Evolutionary conservation across 2,113 vertebrate species (phyloP), one percentile per base, ranked within the genome.

Genomic region (Lynx canadensis): DNA sequence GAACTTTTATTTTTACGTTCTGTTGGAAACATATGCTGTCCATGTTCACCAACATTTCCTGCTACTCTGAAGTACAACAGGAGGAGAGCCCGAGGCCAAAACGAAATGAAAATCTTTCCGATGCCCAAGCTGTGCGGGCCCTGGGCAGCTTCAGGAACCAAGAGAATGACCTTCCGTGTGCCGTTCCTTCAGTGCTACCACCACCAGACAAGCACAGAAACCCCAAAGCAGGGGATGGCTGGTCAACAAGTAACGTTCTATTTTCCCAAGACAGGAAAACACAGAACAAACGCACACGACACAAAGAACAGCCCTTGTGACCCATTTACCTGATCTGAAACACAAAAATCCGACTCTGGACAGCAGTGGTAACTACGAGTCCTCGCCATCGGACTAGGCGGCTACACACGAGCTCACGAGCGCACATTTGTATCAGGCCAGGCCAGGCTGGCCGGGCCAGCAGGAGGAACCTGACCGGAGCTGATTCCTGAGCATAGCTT

Each of bases 401-500:
- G 14, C 31, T 19, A 15, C 27, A 50, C 0, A 2, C 15, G 23
- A 57, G 31, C 25, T 60, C 36, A 25, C 14, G 13, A 78, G 60
- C 1, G 15, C 41, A 68, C 10, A 27, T 76, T 0, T 41, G 23
- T 29, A 31, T 3, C 33, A 41, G 50, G 65, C 50, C 65, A 27
- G 14, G 15, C 14, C 73, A 12, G 45, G 18, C 33, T 11, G 55
- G 36, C 25, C 41, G 41, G 7, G 9, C 15, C 1, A 78, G 82
- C 3, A 1, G 18, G 55, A 84, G 27, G 74, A 95, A 65, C 3
- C n/a, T 6, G 66, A 68, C 48, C 81, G 45, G n/a, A 63, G 52
- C 0, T 7, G 81, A 36, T 21, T 65, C 3, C 0, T 1, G 1
- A 12, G 13, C 8, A 60, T 0, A 48, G 68, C 33, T 73, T 87